Base-by-base conservation (phyloP, 2,113 vertebrate species). In the Alouatta palliata region DNA sequence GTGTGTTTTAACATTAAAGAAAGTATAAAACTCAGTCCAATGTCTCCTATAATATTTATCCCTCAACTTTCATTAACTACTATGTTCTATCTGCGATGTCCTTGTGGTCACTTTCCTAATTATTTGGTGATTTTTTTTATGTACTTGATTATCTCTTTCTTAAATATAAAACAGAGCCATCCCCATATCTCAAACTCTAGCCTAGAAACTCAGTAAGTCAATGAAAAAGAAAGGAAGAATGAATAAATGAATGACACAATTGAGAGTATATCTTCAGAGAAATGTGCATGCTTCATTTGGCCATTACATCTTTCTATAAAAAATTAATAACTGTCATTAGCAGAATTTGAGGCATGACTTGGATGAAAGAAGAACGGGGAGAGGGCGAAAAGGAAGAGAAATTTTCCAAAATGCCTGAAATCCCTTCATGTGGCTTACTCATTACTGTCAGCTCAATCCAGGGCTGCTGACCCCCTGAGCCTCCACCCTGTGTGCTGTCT, bases 11-110 rank as follows among this genome's bases (percentile, higher is more conserved):
- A 47, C 32, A 47, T 27, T 47, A 47, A 75, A 77, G 16, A 91
- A 30, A 17, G 40, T 56, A 21, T 16, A 87, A 87, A 86, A 85
- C 19, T 10, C 64, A 56, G 20, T 37, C 54, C 25, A n/a, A 2
- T 37, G 6, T n/a, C 27, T 19, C 13, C 11, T 87, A 25, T 71
- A 52, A n/a, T n/a, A 1, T 3, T 8, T 23, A 3, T 8, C 77
- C 64, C 14, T 30, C 7, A 20, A 2, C 20, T n/a, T 40, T 23
- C 20, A 1, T 23, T 10, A 3, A 13, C 1, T 23, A 6, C 21
- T 8, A n/a, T 11, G n/a, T 2, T 80, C 19, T 21, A 10, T 56
- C 82, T 17, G 23, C 40, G 37, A 47, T 52, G 5, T 27, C 52
- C 43, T 4, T 19, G 21, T 7, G 56, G 45, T 52, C 45, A 25